Percentiles rank a stretch among this genome's conserved stretches.
Conservation (phyloP, 1,140 invertebrate species). For the Drosophila kohkoa region DNA sequence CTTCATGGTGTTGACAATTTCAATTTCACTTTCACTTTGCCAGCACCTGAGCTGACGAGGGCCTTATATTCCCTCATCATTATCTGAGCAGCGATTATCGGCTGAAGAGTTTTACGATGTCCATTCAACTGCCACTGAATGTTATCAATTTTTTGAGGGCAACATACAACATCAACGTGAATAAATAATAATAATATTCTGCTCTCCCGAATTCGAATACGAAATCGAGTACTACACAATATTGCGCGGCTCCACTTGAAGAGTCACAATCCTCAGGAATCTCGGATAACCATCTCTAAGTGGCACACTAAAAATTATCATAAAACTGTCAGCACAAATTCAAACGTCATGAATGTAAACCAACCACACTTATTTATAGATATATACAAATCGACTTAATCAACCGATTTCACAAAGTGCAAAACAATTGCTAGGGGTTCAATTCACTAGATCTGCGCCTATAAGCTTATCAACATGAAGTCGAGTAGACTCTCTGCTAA, state of each 20-base stretch:
- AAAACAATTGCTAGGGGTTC: conserved; percentile 16
- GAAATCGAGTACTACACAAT: not conserved
- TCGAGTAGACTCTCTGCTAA: conserved; percentile 14
- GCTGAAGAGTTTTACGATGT: conserved; percentile 68
- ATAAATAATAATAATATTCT: conserved; percentile 47
- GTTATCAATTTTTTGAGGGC: conserved; percentile 34
- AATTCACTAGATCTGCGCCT: not conserved
- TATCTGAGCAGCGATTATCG: conserved; percentile 53
- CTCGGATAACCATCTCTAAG: conserved; percentile 60
- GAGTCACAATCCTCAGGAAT: conserved; percentile 23
- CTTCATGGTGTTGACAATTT: conserved; percentile 55
- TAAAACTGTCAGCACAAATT: conserved; percentile 54
- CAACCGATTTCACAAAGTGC: not conserved
- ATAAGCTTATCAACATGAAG: conserved; percentile 7
- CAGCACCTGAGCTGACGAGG: not conserved
- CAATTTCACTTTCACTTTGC: conserved; percentile 74
- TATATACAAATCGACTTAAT: conserved; percentile 4
- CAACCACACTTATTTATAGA: conserved; percentile 9
- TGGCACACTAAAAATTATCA: conserved; percentile 49
- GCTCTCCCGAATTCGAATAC: not conserved
- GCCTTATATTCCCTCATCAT: conserved; percentile 55
- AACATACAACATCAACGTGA: conserved; percentile 13
- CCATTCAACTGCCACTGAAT: conserved; percentile 49
- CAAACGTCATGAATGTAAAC: conserved; percentile 28
- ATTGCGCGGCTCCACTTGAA: not conserved